Conservation (phyloP, 37 sponge, comb jelly and placozoan species). For the Hexactinellida sp. region DNA sequence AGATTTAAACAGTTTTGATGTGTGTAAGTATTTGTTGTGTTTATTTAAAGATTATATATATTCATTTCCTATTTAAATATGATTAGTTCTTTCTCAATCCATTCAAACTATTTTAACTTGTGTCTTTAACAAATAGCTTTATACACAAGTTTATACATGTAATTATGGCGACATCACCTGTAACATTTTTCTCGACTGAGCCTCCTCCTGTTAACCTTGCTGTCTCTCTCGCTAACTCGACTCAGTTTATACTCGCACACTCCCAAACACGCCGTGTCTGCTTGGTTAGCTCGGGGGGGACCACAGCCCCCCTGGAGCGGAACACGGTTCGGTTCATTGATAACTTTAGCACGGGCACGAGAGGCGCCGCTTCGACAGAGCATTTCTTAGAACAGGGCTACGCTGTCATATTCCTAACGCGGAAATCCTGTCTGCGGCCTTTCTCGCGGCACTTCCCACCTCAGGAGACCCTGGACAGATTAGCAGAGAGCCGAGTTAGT, state of each 20-base stretch:
- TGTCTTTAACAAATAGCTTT: too few relatives aligned
- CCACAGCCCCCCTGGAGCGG: constrained; percentile 84
- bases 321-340: constrained; percentile 91
- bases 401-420: constrained; percentile 68
- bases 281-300: constrained; percentile 73
- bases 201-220: background rate
- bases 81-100: too few relatives aligned
- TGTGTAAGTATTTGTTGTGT: too few relatives aligned
- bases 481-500: background rate
- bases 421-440: constrained; percentile 49
- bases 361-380: constrained; percentile 88
- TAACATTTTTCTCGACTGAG: background rate
- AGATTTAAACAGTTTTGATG: background rate
- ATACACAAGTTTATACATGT: too few relatives aligned
- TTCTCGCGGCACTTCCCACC: constrained; percentile 51
- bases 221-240: background rate
- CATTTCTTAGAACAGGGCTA: constrained; percentile 66
- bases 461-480: constrained; percentile 37
- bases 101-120: too few relatives aligned
- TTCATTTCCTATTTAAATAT: too few relatives aligned
- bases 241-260: background rate
- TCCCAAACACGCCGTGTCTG: background rate
- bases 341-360: constrained; percentile 83
- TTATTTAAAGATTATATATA: too few relatives aligned
- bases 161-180: background rate